These are phyloP conservation scores for Rhabdomys pumilio DNA, from an alignment of 2,797 vertebrate species.

Conservation along the genomic window DNA sequence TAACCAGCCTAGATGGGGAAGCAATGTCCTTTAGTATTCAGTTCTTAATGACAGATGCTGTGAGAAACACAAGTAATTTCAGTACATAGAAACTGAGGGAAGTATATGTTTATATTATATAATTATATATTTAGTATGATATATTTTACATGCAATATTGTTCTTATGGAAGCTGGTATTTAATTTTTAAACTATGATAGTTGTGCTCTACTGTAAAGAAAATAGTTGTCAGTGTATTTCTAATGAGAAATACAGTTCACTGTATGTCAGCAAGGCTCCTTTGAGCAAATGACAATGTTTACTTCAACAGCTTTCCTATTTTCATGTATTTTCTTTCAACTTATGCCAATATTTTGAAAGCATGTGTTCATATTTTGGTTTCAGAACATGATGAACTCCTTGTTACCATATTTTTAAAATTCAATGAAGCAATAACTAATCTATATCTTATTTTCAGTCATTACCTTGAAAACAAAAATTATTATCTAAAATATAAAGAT, in stretches of 20 bases:
- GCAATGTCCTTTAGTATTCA: not conserved
- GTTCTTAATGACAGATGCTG: not conserved
- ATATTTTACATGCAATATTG: not conserved
- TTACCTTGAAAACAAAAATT: not conserved
- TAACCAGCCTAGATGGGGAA: not conserved
- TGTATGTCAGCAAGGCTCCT: not conserved
- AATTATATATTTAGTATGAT: not conserved
- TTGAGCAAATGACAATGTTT: not conserved
- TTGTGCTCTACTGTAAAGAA: not conserved
- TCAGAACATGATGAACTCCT: conserved; percentile 18
- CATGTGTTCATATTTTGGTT: conserved; percentile 25
- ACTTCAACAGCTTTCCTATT: conserved; percentile 21
- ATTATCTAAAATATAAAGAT: conserved; percentile 17
- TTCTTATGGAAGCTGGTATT: not conserved
- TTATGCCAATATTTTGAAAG: conserved; percentile 51
- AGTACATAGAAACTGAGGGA: not conserved
- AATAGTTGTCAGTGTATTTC: not conserved
- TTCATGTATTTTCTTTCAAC: conserved; percentile 49
- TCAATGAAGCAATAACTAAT: not conserved
- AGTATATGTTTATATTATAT: too few species aligned
- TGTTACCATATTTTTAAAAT: not conserved
- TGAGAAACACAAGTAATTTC: too few species aligned
- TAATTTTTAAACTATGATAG: not conserved
- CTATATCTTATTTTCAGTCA: not conserved
- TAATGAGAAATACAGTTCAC: not conserved